Percentiles rank a stretch among this genome's conserved stretches.
Conservation (phyloP, 2,888 invertebrate species). For the Stictocephala bisonia region DNA sequence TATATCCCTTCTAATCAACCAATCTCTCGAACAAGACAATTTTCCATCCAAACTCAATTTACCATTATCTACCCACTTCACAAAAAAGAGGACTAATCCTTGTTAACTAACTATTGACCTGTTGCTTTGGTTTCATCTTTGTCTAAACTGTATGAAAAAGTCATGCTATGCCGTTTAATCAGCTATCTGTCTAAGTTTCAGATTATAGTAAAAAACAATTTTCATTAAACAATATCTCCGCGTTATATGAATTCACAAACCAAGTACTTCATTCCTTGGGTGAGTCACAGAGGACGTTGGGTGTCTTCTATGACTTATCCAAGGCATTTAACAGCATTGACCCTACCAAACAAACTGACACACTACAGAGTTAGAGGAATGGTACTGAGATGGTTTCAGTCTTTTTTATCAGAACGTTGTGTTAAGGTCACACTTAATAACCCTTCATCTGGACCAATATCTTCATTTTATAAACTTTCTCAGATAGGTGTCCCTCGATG, state of each 20-base stretch:
- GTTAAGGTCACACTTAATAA: too few species aligned
- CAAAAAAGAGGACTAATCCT: not conserved
- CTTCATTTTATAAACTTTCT: too few species aligned
- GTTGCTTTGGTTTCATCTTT: conserved; percentile 3
- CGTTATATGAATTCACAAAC: conserved; percentile 12
- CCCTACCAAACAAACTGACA: too few species aligned
- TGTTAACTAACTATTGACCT: not conserved
- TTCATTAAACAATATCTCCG: not conserved
- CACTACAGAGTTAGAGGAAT: not conserved
- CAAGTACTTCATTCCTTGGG: not conserved
- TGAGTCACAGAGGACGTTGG: conserved; percentile 13
- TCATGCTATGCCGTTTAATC: not conserved
- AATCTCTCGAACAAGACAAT: not conserved
- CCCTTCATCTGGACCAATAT: too few species aligned
- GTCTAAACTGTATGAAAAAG: conserved; percentile 16
- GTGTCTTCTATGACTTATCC: conserved; percentile 11
- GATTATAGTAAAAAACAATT: not conserved
- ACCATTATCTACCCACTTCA: conserved; percentile 7
- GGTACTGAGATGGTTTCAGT: not conserved
- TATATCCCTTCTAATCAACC: not conserved
- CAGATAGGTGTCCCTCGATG: too few species aligned
- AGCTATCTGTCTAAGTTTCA: not conserved
- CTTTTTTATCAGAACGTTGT: too few species aligned
- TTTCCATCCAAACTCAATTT: not conserved
- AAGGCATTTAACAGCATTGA: conserved; percentile 5